Evolutionary conservation across 2,113 vertebrate genomes (phyloP).

Genomic region (Tupaia chinensis): DNA sequence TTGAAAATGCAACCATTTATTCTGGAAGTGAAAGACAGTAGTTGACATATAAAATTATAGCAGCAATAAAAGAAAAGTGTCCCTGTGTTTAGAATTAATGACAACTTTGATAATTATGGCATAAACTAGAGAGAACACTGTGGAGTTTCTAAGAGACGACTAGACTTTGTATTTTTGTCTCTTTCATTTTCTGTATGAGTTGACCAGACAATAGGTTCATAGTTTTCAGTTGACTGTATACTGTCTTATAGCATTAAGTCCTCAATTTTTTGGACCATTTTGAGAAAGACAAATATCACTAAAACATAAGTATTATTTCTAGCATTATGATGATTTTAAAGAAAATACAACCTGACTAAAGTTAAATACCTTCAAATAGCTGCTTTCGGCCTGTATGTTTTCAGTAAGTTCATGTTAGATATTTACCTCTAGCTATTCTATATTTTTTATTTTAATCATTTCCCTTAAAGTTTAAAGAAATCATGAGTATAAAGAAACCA

Average conservation of each 20-base stretch:
- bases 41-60: constrained; percentile 80
- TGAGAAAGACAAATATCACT: constrained; percentile 72
- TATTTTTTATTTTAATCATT: constrained; percentile 58
- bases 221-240: constrained; percentile 80
- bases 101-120: constrained; percentile 80
- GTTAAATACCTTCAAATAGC: constrained; percentile 63
- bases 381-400: constrained; percentile 25
- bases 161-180: constrained; percentile 72
- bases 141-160: constrained; percentile 67
- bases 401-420: constrained; percentile 24
- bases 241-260: constrained; percentile 72
- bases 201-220: constrained; percentile 81
- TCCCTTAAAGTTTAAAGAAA: background rate
- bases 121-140: constrained; percentile 71
- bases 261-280: constrained; percentile 84
- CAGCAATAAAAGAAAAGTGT: constrained; percentile 78
- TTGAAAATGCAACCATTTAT: constrained; percentile 73
- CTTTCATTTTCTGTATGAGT: constrained; percentile 77
- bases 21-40: constrained; percentile 66
- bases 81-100: constrained; percentile 78
- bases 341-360: constrained; percentile 76
- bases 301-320: constrained; percentile 73
- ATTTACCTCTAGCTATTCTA: constrained; percentile 2
- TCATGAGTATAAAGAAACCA: background rate
- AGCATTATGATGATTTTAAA: constrained; percentile 72